phyloP scores from a whole-genome alignment of 2,113 vertebrate genomes.

The Onychorhynchus coronatus region DNA sequence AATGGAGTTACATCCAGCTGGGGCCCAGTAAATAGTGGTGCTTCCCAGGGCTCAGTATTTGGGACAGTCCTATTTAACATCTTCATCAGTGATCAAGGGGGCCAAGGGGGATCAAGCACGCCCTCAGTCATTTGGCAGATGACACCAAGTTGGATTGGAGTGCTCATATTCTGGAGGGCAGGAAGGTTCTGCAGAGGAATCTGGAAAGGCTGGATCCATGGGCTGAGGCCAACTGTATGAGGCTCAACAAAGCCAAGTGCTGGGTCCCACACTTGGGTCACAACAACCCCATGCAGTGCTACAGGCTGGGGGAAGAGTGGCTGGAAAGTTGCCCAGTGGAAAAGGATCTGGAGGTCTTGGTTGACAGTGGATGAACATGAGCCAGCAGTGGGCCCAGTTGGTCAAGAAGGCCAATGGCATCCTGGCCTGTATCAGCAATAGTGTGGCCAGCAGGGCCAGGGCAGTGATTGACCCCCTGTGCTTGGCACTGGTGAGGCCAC shows the following conservation, averaged over 20 bases:
- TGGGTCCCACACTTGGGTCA: fast-evolving
- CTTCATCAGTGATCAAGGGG: not conserved
- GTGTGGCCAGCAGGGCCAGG: not conserved
- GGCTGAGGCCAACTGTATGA: not conserved
- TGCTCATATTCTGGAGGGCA: not conserved
- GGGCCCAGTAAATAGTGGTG: not conserved
- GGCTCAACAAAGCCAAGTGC: not conserved
- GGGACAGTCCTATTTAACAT: not conserved
- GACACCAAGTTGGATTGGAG: not conserved
- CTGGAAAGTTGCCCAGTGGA: not conserved
- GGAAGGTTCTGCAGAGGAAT: not conserved
- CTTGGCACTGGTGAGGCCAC: not conserved
- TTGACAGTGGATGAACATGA: not conserved
- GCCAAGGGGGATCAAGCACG: not conserved
- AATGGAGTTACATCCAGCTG: not conserved
- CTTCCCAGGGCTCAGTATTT: not conserved
- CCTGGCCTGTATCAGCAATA: not conserved
- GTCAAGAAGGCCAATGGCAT: not conserved
- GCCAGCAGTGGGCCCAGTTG: not conserved
- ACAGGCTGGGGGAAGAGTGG: not conserved
- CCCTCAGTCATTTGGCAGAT: not conserved
- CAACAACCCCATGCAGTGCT: fast-evolving
- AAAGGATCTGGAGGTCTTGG: not conserved
- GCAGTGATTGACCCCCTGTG: not conserved
- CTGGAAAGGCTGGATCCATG: not conserved